phyloP scores from a whole-genome alignment of 2,797 vertebrate species.

The Sebastes oblongus region DNA sequence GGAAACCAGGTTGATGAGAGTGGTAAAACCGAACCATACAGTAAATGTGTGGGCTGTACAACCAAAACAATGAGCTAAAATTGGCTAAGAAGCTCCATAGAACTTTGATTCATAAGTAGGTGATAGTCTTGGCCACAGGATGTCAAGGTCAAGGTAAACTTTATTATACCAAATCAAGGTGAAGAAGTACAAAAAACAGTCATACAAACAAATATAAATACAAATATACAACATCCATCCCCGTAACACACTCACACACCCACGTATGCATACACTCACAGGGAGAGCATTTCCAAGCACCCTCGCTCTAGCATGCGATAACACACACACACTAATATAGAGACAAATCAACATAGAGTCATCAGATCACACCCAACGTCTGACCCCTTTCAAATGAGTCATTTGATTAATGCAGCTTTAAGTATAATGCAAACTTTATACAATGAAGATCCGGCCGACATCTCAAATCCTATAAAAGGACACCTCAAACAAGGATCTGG shows the following conservation, averaged over 20 bases:
- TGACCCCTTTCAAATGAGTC: not conserved
- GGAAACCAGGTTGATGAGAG: not conserved
- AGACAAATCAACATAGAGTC: not conserved
- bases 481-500: not conserved
- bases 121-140: not conserved
- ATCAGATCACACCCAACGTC: not conserved
- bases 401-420: not conserved
- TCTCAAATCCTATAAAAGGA: not conserved
- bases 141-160: not conserved
- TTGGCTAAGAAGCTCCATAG: not conserved
- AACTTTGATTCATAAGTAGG: not conserved
- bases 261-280: not conserved
- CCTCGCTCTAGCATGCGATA: not conserved
- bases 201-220: not conserved
- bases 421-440: not conserved
- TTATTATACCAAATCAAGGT: not conserved
- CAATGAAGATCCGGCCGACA: not conserved
- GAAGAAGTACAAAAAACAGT: not conserved
- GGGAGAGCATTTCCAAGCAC: not conserved
- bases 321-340: not conserved
- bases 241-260: not conserved
- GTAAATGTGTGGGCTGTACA: not conserved
- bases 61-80: not conserved
- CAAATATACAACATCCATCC: not conserved
- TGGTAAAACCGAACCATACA: not conserved